A percentile compares a stretch with the other conserved stretches of the same genome.
These are phyloP conservation scores for Scarus forsteni DNA, from an alignment of 2,797 vertebrate species.

Conservation along the genomic window DNA sequence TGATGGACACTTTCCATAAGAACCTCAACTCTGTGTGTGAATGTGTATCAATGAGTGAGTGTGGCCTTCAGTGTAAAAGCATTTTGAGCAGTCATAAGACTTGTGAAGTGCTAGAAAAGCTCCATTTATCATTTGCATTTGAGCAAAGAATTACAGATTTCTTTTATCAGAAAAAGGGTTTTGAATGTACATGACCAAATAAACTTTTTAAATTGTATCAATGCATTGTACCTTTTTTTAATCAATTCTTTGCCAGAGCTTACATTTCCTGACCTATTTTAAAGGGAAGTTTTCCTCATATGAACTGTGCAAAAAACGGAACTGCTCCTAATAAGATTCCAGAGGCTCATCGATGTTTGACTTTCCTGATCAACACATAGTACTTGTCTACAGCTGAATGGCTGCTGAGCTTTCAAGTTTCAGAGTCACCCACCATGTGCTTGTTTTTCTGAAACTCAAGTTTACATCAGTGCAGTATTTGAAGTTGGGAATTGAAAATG, in stretches of 20 bases:
- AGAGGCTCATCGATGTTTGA: neutral
- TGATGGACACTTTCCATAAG: too few relatives aligned
- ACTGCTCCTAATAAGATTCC: neutral
- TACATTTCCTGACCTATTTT: neutral
- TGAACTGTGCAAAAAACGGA: neutral
- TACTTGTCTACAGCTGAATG: constrained; percentile 8
- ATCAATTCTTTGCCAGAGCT: neutral
- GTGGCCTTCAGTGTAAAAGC: too few relatives aligned
- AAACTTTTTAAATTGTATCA: too few relatives aligned
- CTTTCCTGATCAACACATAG: constrained; percentile 5
- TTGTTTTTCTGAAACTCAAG: constrained; percentile 31
- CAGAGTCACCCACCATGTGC: constrained; percentile 17
- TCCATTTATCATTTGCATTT: too few relatives aligned
- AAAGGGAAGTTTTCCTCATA: neutral
- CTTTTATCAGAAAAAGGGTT: too few relatives aligned
- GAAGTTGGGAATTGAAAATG: constrained; percentile 1
- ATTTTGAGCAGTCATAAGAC: too few relatives aligned
- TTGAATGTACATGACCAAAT: too few relatives aligned
- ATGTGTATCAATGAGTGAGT: too few relatives aligned
- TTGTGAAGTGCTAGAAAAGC: too few relatives aligned
- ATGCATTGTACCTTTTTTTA: too few relatives aligned
- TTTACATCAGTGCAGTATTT: constrained; percentile 11
- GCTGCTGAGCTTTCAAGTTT: constrained; percentile 26
- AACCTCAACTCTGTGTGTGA: too few relatives aligned
- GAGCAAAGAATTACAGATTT: too few relatives aligned